These are phyloP conservation scores for Scylla paramamosain DNA, from an alignment of 1,140 invertebrate genomes.

Conservation along the genomic window DNA sequence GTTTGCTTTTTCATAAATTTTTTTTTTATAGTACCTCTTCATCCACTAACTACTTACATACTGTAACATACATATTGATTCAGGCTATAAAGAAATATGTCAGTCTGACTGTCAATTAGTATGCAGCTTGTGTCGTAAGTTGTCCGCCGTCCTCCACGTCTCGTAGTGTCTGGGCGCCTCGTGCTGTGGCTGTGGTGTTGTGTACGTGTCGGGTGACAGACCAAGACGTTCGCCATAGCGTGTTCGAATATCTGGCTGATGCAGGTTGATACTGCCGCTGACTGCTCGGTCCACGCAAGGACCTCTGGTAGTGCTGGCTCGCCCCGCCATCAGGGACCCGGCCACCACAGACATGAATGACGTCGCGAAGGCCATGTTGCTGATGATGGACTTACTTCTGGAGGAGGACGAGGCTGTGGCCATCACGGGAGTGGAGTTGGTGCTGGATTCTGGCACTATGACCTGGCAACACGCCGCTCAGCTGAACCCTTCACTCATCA, in stretches of 20 bases:
- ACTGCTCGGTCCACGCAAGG: neutral
- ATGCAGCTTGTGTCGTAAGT: no score
- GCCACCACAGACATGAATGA: conserved; percentile 53
- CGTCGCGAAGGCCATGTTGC: conserved; percentile 47
- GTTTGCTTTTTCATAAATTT: no score
- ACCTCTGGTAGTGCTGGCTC: neutral
- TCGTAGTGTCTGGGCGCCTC: no score
- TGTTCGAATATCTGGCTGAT: neutral
- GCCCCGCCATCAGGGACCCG: conserved; percentile 55
- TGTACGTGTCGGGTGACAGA: neutral
- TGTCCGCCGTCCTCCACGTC: no score
- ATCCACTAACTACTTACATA: no score
- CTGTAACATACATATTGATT: no score
- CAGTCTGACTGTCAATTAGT: no score
- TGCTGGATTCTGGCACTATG: conserved; percentile 60
- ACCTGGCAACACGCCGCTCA: conserved; percentile 54
- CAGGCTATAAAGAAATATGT: no score
- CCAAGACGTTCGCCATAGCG: neutral
- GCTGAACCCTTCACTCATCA: conserved; percentile 46
- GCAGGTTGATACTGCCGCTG: conserved; percentile 41
- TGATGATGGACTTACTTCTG: conserved; percentile 50
- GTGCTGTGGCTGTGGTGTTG: neutral
- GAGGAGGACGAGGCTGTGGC: conserved; percentile 58
- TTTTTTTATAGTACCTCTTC: no score
- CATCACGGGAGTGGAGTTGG: conserved; percentile 50